phyloP scores from a whole-genome alignment of 2,113 vertebrate species.

The Sitta europaea region DNA sequence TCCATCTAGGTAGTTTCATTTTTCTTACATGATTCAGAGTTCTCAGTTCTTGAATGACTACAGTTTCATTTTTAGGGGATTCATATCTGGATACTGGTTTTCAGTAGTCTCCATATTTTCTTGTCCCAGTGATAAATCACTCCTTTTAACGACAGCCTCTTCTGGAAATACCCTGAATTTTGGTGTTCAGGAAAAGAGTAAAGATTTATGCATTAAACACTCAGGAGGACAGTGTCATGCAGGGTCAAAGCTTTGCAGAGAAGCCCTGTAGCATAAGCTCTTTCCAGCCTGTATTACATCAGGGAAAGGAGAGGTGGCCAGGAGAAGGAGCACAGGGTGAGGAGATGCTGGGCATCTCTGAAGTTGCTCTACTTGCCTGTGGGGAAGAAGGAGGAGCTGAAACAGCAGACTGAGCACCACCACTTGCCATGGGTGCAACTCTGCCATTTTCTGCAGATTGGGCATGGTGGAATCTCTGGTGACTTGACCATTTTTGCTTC shows the following conservation, averaged over 20 bases:
- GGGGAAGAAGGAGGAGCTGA: background rate
- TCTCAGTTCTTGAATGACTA: background rate
- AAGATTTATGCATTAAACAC: background rate
- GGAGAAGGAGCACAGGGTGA: rapidly evolving
- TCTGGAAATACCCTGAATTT: background rate
- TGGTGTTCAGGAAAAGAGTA: background rate
- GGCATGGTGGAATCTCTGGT: background rate
- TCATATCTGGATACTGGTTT: background rate
- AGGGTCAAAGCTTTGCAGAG: background rate
- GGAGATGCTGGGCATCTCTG: background rate
- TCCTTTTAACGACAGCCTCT: background rate
- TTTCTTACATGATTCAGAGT: background rate
- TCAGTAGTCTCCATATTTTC: background rate
- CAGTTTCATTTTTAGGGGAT: background rate
- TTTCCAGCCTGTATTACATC: background rate
- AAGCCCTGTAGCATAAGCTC: background rate
- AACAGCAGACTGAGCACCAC: background rate
- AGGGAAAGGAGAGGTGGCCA: background rate
- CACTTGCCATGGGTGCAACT: rapidly evolving
- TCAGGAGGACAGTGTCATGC: background rate
- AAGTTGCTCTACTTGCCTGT: rapidly evolving
- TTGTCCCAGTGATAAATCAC: background rate
- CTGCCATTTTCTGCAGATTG: background rate
- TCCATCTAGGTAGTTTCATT: background rate
- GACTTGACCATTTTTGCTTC: rapidly evolving